Base-by-base conservation (phyloP, 2,888 invertebrate species). In the Rhagonycha fulva region DNA sequence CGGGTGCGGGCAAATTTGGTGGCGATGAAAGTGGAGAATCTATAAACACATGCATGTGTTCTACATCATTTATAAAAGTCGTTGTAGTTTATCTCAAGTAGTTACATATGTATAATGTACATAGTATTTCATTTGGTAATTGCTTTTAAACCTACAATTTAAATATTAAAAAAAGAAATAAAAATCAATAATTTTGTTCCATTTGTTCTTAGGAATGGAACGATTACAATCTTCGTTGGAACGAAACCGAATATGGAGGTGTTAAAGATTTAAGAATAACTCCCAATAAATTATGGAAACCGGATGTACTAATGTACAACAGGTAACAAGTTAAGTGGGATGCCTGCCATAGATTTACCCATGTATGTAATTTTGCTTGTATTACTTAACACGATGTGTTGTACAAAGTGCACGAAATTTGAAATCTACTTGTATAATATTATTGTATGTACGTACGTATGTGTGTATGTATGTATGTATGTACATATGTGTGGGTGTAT, bases 301-400 rank as follows among this genome's bases (percentile, higher is more conserved):
- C 99, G 80, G 99, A 99, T 90, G 96, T 99, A 85, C 95, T 99
- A 82, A 97, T 99, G 96, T 99, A 99, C 90, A 99, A 99, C 94
- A 99, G 98, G 98, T 98, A 91, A 91, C 86, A 87, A 83, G 86
- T 86, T 85, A 86, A 85, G 85, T 85, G 82, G 81, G 78, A 62
- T 80, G 77, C 76, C 74, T 76, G 79, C 68, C 62, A 69, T 72
- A 71, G 70, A 23, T 66, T 66, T 66, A 24, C 23, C 63, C 63
- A 47, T 47, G 47, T 47, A 47, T 47, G 47, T 47, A 47, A 47
- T 47, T 47, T 47, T 47, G 47, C 47, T 47, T 47, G 47, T 47
- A 47, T 47, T 47, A 47, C 47, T 47, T 47, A 47, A 47, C 47
- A 47, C n/a, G 47, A 47, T n/a, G 47, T 47, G 47, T 47, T 47